Evolutionary conservation across 2,113 vertebrate genomes (phyloP), one percentile per base, ranked within the genome.

Genomic region (Colius striatus): DNA sequence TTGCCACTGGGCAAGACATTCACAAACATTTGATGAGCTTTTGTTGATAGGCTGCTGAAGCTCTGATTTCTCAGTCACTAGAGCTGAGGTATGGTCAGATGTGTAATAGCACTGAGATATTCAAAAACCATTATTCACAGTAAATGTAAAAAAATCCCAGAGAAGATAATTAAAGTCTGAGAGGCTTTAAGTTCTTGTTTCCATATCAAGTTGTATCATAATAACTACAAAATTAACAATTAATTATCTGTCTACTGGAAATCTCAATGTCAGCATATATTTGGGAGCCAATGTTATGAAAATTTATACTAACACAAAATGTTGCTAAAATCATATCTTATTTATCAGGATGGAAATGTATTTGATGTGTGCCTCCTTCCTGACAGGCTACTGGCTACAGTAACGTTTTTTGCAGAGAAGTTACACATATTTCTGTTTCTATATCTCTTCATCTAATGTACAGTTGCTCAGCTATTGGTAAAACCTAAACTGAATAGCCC

Each of bases 1-100:
- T 36, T 90, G 77, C 61, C 78, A 92, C 65, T 70, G 68, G 89
- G 72, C 76, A 90, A 95, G 72, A 47, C 47, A 55, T 91, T 94
- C 63, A 72, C 50, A 89, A 57, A 78, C 47, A 74, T 88, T 79
- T 89, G 50, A 63, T 70, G 78, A 82, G 53, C 14, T 79, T 85
- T 78, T 75, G 36, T 45, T 58, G 60, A 70, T 9, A 38, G 84
- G 70, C 30, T 73, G 63, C 58, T 67, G 71, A 61, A 90, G 17
- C 50, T 58, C 36, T 78, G 50, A 71, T 87, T 97, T 95, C 57
- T 94, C 43, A 84, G 18, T 51, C 47, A 41, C 45, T 68, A 62
- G 26, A 84, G 18, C 53, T 84, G 71, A 54, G 38, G 50, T 62
- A 32, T 82, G 84, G 30, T 72, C 30, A 81, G 43, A 90, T 45